Evolutionary conservation across 2,113 vertebrate species (phyloP).

Genomic region (Axis porcinus): DNA sequence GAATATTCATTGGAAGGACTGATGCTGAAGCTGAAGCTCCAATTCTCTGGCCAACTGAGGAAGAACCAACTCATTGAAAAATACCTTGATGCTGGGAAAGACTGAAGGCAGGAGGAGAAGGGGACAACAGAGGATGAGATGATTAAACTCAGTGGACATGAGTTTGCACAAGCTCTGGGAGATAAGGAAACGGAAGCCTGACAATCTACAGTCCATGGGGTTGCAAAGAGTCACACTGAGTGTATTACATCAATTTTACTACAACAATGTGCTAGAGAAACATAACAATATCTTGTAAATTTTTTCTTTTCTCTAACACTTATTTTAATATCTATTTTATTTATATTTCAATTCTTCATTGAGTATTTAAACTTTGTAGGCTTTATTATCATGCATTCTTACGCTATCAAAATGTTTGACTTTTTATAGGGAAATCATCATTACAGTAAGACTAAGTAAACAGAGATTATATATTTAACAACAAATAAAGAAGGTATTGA

Average conservation of each 20-base stretch:
- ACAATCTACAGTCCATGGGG: neutral
- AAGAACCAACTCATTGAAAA: neutral
- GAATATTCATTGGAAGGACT: neutral
- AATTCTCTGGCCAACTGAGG: neutral
- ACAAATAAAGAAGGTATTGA: neutral
- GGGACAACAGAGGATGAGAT: neutral
- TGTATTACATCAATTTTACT: neutral
- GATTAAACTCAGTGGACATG: neutral
- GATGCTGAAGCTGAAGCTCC: neutral
- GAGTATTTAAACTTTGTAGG: neutral
- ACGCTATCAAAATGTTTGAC: neutral
- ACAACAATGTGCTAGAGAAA: neutral
- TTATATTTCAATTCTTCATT: neutral
- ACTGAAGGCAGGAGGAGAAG: neutral
- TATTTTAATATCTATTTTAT: neutral
- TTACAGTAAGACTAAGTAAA: neutral
- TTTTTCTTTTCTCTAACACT: neutral
- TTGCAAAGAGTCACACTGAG: neutral
- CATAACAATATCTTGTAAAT: neutral
- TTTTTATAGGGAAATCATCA: neutral
- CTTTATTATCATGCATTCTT: neutral
- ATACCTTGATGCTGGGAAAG: neutral
- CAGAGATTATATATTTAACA: neutral
- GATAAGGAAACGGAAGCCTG: neutral
- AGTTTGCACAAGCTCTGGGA: neutral